Evolutionary conservation across 2,888 invertebrate species (phyloP).

Genomic region (Cheilosia scutellata): DNA sequence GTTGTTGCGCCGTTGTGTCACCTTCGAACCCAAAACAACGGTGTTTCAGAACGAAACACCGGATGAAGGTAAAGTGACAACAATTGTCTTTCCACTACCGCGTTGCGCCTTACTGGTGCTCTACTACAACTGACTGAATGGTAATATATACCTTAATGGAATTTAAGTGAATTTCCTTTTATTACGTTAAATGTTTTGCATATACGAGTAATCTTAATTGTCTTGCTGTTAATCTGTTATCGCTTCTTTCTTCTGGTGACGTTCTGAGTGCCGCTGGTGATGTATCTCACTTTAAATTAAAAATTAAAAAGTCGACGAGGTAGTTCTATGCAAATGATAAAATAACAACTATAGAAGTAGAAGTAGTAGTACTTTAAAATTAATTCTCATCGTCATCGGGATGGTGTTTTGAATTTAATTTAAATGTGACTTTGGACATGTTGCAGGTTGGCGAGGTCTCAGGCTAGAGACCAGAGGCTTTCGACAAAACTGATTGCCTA

Average conservation of each 20-base stretch:
- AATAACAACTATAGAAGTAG: too few species aligned
- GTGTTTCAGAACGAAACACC: constrained; percentile 7
- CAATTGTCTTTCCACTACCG: constrained; percentile 4
- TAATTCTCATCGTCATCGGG: too few species aligned
- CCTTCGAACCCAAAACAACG: not conserved
- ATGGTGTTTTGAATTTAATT: too few species aligned
- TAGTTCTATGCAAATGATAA: constrained; percentile 4
- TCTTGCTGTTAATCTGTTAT: constrained; percentile 54
- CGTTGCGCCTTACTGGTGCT: not conserved
- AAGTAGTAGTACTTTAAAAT: too few species aligned
- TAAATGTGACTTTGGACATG: too few species aligned
- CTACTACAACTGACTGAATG: constrained; percentile 1
- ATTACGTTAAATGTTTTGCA: constrained; percentile 54
- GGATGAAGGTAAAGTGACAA: not conserved
- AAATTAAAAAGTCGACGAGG: constrained; percentile 30
- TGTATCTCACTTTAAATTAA: not conserved
- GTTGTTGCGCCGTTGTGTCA: constrained; percentile 31
- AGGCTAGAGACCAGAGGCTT: too few species aligned
- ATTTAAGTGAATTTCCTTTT: constrained; percentile 67
- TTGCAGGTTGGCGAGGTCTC: too few species aligned
- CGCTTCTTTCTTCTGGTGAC: not conserved
- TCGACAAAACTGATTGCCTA: too few species aligned
- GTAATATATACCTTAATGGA: constrained; percentile 50
- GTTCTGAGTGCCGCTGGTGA: constrained; percentile 29
- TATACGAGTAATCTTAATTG: constrained; percentile 58